Evolutionary conservation across 2,888 invertebrate genomes (phyloP).

Genomic region (Cantharis rustica): DNA sequence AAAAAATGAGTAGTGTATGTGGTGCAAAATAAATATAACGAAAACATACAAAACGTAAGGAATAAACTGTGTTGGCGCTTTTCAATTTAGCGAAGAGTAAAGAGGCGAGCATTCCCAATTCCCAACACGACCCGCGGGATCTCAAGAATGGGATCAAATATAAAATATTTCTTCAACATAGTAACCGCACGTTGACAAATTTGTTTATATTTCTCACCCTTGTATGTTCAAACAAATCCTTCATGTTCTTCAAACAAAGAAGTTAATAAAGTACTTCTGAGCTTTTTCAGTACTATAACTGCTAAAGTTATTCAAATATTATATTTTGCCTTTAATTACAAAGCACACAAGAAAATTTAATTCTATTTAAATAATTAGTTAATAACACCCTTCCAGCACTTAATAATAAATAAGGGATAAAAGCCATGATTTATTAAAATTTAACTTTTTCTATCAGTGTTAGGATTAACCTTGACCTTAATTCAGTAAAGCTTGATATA

Average conservation of each 20-base stretch:
- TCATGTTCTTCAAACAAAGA: conserved; percentile 15
- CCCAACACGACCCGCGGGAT: conserved; percentile 36
- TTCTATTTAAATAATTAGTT: background rate
- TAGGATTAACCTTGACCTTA: background rate
- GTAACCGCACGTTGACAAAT: conserved; percentile 29
- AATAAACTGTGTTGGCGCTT: conserved; percentile 25
- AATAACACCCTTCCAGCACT: background rate
- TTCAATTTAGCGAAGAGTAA: conserved; percentile 32
- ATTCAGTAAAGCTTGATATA: background rate
- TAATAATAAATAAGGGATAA: background rate
- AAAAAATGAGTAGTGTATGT: background rate
- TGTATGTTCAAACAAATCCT: conserved; percentile 15
- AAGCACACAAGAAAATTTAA: background rate
- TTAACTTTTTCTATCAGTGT: background rate
- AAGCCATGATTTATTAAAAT: background rate
- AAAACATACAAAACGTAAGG: background rate
- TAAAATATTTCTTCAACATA: conserved; percentile 35
- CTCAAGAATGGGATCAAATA: conserved; percentile 38
- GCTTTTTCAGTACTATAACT: background rate
- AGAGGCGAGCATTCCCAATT: conserved; percentile 33
- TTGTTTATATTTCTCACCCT: conserved; percentile 31
- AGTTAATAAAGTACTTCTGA: conserved; percentile 2
- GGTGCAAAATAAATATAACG: background rate
- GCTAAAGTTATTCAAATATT: background rate
- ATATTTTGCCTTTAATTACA: background rate